Evolutionary conservation across 2,797 vertebrate genomes (phyloP), one percentile per base, ranked within the genome.

Genomic region (Neostethus bicornis): DNA sequence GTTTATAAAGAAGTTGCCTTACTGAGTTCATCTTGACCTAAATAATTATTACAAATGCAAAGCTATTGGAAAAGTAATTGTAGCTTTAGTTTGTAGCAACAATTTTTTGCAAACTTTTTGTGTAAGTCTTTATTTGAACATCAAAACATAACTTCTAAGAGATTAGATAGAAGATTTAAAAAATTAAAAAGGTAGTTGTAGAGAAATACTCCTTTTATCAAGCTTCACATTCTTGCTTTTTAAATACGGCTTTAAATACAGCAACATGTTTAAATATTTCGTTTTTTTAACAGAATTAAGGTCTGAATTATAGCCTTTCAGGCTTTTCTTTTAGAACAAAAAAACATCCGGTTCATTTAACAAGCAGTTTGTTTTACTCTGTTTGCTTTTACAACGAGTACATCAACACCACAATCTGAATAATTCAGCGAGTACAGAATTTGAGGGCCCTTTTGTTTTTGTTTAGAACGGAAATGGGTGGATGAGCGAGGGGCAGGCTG

Each of bases 401-500:
- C n/a, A 65, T 34, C 26, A 41, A 34, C 3, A 17, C 31, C 26
- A 17, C 34, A 19, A 23, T 50, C 7, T 2, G 26, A 49, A 17
- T 2, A 37, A 43, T 56, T 42, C 3, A 45, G n/a, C 43, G 51
- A 32, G 5, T 32, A 53, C 23, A 11, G 24, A 23, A 42, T 60
- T 42, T 35, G 28, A 63, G 56, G 13, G 11, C 34, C 42, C 51
- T 68, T 85, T 73, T 73, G 76, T 80, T 83, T n/a, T 76, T 73
- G 70, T 72, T 84, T 61, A 11, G 55, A 53, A 32, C 79, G 88
- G 84, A 91, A 90, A 80, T 76, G 75, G 81, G 82, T 65, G 86
- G 80, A 77, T 24, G 46, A 47, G 58, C 54, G 38, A 64, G 59
- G 24, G 0, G 68, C 53, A 8, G 21, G 23, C 52, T 39, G 87